Evolutionary conservation across 2,797 vertebrate species (phyloP), one percentile per base, ranked within the genome.

Genomic region (Melanotaenia pygmaea): DNA sequence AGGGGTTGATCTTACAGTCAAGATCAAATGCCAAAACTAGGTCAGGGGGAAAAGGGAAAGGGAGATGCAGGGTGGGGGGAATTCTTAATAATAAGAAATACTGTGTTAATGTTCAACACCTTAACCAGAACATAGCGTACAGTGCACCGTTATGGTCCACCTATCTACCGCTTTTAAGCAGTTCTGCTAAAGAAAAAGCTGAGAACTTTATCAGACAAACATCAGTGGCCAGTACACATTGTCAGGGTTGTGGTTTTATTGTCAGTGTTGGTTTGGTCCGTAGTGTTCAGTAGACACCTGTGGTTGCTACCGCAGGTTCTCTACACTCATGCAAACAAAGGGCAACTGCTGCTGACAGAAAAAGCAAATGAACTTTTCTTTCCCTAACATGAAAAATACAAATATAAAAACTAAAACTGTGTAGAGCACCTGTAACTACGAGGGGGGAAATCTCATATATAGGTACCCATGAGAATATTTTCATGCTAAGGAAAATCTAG

Each of bases 1-100:
- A 93, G 93, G 94, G 94, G 91, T 86, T 89, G 91, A 87, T 94
- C 93, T 91, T 92, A 92, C 89, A 91, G 91, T 94, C 93, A 94
- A 94, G 95, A 96, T 95, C 94, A 94, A 94, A 95, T 94, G 95
- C 92, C 93, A 95, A 93, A 98, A 97, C 93, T 97, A 97, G 97
- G 97, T 97, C 96, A 97, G 92, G 87, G 92, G 86, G 91, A 91
- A 91, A 88, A 77, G 82, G 79, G 80, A 73, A 67, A 61, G 59
- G 66, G 74, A 64, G 61, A 70, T 58, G 69, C 32, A 34, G 66
- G 67, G 45, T 16, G 47, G 53, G 35, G 60, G 62, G 35, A 40
- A 0, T 57, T 72, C 54, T 75, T 54, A 70, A 83, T 85, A 64
- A 74, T 69, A 20, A 76, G 53, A 32, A 64, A 56, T 77, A 28